Evolutionary conservation across 2,888 invertebrate species (phyloP).

Genomic region (Heteropelma amictum): DNA sequence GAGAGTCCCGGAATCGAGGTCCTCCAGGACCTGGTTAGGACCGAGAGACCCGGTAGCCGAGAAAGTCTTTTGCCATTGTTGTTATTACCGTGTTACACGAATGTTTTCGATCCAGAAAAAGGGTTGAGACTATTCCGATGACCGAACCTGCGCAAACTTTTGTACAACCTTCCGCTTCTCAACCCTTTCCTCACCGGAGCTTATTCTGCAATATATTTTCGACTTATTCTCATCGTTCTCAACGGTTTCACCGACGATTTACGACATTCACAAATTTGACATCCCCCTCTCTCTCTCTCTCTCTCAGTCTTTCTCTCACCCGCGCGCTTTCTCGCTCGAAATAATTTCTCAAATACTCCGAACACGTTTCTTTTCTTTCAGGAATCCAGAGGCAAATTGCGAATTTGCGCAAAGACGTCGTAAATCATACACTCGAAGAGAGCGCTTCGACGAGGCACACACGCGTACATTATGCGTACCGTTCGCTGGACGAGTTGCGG

Average conservation of each 20-base stretch:
- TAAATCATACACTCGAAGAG: no score
- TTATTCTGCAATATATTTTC: conserved; percentile 56
- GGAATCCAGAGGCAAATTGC: conserved; percentile 28
- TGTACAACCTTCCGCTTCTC: conserved; percentile 28
- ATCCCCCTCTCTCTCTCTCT: conserved; percentile 4
- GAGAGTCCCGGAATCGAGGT: conserved; percentile 32
- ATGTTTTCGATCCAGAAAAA: conserved; percentile 5
- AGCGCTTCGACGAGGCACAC: no score
- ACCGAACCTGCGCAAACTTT: background rate
- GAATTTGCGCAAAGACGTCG: conserved; percentile 69
- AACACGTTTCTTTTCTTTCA: background rate
- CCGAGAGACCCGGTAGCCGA: conserved; percentile 46
- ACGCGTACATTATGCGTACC: no score
- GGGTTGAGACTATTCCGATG: conserved; percentile 23
- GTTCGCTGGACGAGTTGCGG: no score
- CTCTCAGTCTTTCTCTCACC: conserved; percentile 22
- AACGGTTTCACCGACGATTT: conserved; percentile 59
- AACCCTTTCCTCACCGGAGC: conserved; percentile 53
- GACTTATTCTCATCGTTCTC: conserved; percentile 58
- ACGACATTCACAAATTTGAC: conserved; percentile 40
- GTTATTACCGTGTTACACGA: conserved; percentile 24
- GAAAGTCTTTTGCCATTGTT: conserved; percentile 33
- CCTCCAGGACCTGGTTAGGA: background rate
- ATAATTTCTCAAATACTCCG: background rate
- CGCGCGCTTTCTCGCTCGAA: background rate